A percentile compares a stretch with the other conserved stretches of the same genome.
Conservation (phyloP, 2,797 vertebrate species). For the Lates japonicus region DNA sequence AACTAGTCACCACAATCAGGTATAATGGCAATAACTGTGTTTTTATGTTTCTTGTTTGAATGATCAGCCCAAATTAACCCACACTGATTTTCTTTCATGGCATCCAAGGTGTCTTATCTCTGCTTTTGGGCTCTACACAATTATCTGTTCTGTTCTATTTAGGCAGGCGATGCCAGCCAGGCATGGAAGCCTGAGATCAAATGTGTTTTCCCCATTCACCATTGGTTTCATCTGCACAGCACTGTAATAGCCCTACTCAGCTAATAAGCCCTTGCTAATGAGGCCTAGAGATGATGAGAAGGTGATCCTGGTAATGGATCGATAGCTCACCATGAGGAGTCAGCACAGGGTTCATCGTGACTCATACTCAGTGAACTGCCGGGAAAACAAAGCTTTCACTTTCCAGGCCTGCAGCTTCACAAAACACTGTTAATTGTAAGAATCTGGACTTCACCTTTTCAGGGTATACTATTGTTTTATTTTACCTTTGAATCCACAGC, state of each 20-base stretch:
- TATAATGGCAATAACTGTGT: not conserved
- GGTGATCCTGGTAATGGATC: constrained; percentile 80
- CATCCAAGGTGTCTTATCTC: constrained; percentile 17
- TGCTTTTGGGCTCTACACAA: constrained; percentile 23
- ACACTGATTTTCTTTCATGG: not conserved
- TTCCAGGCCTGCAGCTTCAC: constrained; percentile 24
- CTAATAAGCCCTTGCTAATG: constrained; percentile 83
- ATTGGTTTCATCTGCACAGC: constrained; percentile 59
- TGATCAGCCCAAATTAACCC: not conserved
- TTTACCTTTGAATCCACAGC: constrained; percentile 24
- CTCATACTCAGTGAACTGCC: constrained; percentile 66
- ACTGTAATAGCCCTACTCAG: constrained; percentile 67
- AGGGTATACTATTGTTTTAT: constrained; percentile 31
- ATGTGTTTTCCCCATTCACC: constrained; percentile 53
- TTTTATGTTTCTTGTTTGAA: constrained; percentile 4
- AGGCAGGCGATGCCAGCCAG: constrained; percentile 39
- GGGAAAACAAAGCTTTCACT: constrained; percentile 62
- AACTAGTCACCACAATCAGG: constrained; percentile 1
- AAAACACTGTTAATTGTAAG: constrained; percentile 33
- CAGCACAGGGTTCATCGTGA: constrained; percentile 77
- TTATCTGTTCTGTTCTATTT: constrained; percentile 39
- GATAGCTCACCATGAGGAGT: constrained; percentile 78
- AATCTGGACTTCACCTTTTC: constrained; percentile 37
- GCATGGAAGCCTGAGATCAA: constrained; percentile 53
- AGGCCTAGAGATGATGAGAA: constrained; percentile 80